Evolutionary conservation across 2,113 vertebrate species (phyloP), one percentile per base, ranked within the genome.

Genomic region (Fregetta grallaria): DNA sequence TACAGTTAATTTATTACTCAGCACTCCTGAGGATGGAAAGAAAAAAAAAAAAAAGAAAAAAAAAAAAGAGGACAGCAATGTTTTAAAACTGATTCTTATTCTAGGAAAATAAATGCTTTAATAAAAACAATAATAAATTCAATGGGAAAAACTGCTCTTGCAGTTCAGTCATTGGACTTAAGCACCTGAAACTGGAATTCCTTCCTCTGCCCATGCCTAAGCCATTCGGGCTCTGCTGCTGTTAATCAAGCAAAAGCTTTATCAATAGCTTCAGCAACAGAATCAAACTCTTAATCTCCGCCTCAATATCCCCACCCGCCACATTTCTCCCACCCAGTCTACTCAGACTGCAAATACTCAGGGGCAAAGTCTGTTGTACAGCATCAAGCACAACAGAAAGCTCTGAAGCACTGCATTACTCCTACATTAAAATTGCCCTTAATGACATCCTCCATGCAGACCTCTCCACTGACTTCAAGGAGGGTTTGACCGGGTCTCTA

Each of bases 1-100:
- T 94, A 95, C 73, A 89, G 88, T 49, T 95, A 89, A 95, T 94
- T 96, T 93, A 95, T 96, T 97, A 94, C 92, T 94, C 91, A 91
- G 92, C 89, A 87, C 25, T 38, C 84, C 73, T 94, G 89, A 91
- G 66, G 36, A 91, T 6, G 34, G 71, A 67, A 65, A 71, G 22
- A 16, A 10, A 38, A 38, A 38, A 38, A 38, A 16, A 36, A 42
- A 34, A 38, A 38, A 38, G 10, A 16, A 36, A 42, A 34, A 73
- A 81, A 22, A 61, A 61, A 62, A 90, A 80, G 50, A 40, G 4
- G 8, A 62, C 15, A 86, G 32, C 10, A 36, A 45, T 75, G 89
- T 82, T 94, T 94, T 61, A 90, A 94, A 89, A 73, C 40, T 13
- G 11, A 89, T 92, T 91, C 58, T 91, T 91, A 94, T 75, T 94